These are phyloP conservation scores for Pocillopora grandis DNA, from an alignment of 92 coral and sea anemone genomes.

Conservation along the genomic window DNA sequence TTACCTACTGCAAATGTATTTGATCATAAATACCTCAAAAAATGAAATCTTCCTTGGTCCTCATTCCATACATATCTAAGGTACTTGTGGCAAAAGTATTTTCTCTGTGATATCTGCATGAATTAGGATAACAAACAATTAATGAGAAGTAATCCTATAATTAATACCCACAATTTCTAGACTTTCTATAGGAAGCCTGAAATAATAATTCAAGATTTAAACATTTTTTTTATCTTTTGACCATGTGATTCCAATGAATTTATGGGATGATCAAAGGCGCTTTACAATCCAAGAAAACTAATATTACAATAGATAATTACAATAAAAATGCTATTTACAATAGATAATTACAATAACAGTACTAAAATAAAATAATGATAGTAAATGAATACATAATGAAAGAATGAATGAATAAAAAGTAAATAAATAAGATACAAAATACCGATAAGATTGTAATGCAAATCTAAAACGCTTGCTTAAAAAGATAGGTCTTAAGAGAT, in stretches of 20 bases:
- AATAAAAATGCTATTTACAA: too few relatives aligned
- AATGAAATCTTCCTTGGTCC: slow-evolving; percentile 51
- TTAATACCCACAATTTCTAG: not conserved
- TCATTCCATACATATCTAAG: slow-evolving; percentile 74
- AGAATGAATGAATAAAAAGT: not conserved
- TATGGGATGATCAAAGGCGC: too few relatives aligned
- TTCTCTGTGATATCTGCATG: slow-evolving; percentile 16
- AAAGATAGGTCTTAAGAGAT: slow-evolving; percentile 7
- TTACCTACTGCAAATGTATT: not conserved
- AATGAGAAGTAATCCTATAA: not conserved
- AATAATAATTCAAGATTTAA: too few relatives aligned
- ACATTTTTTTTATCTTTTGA: too few relatives aligned
- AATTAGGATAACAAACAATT: too few relatives aligned
- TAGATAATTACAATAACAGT: too few relatives aligned
- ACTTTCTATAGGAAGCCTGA: not conserved
- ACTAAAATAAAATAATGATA: too few relatives aligned
- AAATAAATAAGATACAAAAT: slow-evolving; percentile 4
- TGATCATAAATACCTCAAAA: slow-evolving; percentile 56
- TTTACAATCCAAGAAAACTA: too few relatives aligned
- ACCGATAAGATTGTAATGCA: not conserved
- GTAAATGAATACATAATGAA: too few relatives aligned
- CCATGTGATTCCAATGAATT: too few relatives aligned
- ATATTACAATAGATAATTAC: too few relatives aligned
- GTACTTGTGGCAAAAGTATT: slow-evolving; percentile 63
- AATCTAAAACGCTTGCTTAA: not conserved